Percentiles rank a stretch among this genome's conserved stretches.
phyloP scores from a whole-genome alignment of 2,888 invertebrate species.

The Drosophila eohydei region DNA sequence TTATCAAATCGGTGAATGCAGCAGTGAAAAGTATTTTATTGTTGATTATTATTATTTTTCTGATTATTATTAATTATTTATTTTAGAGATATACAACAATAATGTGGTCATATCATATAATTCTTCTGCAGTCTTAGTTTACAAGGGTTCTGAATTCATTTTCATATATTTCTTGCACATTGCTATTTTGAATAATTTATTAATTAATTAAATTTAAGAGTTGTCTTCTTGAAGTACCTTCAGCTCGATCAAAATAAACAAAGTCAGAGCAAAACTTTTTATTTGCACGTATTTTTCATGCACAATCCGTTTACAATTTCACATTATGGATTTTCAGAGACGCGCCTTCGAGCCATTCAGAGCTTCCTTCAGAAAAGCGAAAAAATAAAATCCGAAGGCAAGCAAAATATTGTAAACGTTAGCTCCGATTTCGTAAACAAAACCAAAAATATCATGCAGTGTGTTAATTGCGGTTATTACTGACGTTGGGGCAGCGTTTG shows the following conservation, averaged over 20 bases:
- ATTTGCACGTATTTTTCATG: slow-evolving; percentile 26
- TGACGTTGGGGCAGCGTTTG: slow-evolving; percentile 41
- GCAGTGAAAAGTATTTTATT: no score
- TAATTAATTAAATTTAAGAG: background rate
- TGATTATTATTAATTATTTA: background rate
- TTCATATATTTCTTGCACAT: no score
- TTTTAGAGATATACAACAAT: background rate
- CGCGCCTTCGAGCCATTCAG: slow-evolving; percentile 39
- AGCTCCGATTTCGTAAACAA: slow-evolving; percentile 74
- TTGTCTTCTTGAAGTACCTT: slow-evolving; percentile 7
- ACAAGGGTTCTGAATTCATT: no score
- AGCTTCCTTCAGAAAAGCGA: slow-evolving; percentile 39
- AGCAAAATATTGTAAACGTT: slow-evolving; percentile 59
- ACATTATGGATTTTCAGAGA: slow-evolving; percentile 32
- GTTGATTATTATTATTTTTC: background rate
- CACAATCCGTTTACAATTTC: slow-evolving; percentile 38
- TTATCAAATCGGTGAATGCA: no score
- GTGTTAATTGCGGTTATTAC: slow-evolving; percentile 58
- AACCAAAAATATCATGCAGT: slow-evolving; percentile 48
- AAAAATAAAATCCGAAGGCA: slow-evolving; percentile 26
- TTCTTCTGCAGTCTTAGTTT: no score
- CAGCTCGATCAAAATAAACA: slow-evolving; percentile 35
- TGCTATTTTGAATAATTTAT: no score
- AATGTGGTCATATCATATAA: no score
- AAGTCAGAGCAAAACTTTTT: slow-evolving; percentile 5